Percentiles rank a stretch among this genome's conserved stretches.
Conservation (phyloP, 2,888 invertebrate species). For the Aleiodes testaceus region DNA sequence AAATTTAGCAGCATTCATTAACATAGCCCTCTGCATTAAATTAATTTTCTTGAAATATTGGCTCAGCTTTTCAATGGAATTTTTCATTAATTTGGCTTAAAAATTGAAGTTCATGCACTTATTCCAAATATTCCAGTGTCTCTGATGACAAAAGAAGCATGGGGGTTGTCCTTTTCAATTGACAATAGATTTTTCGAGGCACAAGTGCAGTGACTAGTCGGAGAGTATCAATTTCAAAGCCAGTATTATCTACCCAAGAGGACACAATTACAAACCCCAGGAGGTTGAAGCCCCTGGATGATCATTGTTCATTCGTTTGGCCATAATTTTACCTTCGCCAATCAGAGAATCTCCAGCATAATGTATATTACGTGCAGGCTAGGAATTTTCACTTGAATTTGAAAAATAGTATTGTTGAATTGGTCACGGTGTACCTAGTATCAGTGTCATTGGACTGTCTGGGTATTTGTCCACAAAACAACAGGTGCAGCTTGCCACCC, state of each 20-base stretch:
- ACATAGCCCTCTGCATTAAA: no score
- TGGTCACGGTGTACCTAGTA: slow-evolving; percentile 21
- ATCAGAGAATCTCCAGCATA: no score
- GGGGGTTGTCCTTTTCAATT: slow-evolving; percentile 4
- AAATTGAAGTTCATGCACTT: background rate
- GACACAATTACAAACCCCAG: slow-evolving; percentile 10
- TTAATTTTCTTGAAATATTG: no score
- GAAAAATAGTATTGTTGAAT: slow-evolving; percentile 15
- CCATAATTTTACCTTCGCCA: no score
- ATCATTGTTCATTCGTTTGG: background rate
- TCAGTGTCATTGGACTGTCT: slow-evolving; percentile 27
- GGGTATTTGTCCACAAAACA: slow-evolving; percentile 29
- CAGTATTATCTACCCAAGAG: slow-evolving; percentile 8
- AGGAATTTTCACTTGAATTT: background rate
- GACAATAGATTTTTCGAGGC: slow-evolving; percentile 10
- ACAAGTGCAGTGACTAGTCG: slow-evolving; percentile 20
- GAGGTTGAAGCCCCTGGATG: background rate
- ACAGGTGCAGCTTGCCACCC: slow-evolving; percentile 48
- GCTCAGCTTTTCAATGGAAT: no score
- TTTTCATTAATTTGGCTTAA: no score
- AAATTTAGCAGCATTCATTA: slow-evolving; percentile 41
- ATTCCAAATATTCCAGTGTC: slow-evolving; percentile 9
- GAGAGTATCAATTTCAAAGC: slow-evolving; percentile 9
- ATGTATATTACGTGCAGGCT: no score
- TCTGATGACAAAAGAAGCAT: slow-evolving; percentile 7